Evolutionary conservation across 2,797 vertebrate species (phyloP), one percentile per base, ranked within the genome.

Genomic region (Sebastes wilsoni): DNA sequence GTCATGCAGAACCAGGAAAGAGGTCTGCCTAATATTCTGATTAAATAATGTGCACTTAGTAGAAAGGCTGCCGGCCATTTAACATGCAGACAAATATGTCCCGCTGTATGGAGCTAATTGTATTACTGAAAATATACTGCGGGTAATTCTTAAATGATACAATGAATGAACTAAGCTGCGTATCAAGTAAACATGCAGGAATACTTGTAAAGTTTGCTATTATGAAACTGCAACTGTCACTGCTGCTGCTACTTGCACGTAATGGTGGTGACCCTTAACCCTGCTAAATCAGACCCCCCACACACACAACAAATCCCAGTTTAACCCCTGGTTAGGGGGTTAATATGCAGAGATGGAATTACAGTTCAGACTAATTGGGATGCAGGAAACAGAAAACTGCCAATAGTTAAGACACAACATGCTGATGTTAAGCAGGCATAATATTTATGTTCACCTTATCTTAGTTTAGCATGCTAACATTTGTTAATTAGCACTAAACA

Each of bases 1-100:
- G 81, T 91, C 78, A 87, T 34, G 54, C 52, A 60, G 58, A 72
- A 76, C 23, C 75, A 59, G 60, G 25, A 79, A 64, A 80, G 75
- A 49, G 59, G 16, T 77, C 38, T 60, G 36, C 5, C 56, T 61
- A 12, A 60, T 87, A 71, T 72, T 78, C 68, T 81, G 73, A 84
- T 85, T 66, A 59, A 86, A 83, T 79, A 85, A 82, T 79, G 34
- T 38, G 73, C 70, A 32, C 58, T 76, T 32, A 76, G 16, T 22
- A 55, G 34, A 72, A 42, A 79, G 13, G 55, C 38, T 42, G 69
- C 75, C 67, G 82, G 76, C 52, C 75, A 30, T 46, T 80, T 70
- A 54, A 74, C 75, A 42, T 5, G 36, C 64, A 81, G 66, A 84
- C 85, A 80, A 69, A 81, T 64, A 70, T 2, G 28, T 36, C 58